A percentile compares a stretch with the other conserved stretches of the same genome.
Conservation (phyloP, 1,140 invertebrate genomes). For the Sitophilus oryzae region DNA sequence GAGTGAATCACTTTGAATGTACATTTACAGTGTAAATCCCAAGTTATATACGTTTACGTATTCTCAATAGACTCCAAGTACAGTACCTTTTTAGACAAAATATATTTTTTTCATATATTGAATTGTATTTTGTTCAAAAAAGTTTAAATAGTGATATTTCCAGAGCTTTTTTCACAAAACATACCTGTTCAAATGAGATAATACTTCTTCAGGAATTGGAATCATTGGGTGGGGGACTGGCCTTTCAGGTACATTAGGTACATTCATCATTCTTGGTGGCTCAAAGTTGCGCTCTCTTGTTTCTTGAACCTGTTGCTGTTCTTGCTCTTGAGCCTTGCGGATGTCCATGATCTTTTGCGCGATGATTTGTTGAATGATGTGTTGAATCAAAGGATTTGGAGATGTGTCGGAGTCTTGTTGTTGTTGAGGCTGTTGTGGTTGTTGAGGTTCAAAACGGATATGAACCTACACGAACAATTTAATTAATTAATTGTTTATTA, state of each 20-base stretch:
- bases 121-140: too few species aligned
- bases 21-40: too few species aligned
- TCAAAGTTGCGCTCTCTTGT: conserved; percentile 9
- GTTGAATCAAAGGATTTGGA: conserved; percentile 40
- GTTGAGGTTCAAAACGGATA: conserved; percentile 20
- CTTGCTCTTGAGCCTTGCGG: conserved; percentile 24
- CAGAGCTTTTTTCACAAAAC: too few species aligned
- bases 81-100: too few species aligned
- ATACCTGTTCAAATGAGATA: conserved; percentile 47
- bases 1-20: too few species aligned
- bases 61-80: too few species aligned
- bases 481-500: background rate
- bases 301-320: conserved; percentile 22
- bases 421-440: conserved; percentile 22
- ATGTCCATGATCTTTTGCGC: conserved; percentile 41
- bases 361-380: conserved; percentile 42
- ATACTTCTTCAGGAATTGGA: conserved; percentile 55
- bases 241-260: conserved; percentile 41
- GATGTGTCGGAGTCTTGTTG: conserved; percentile 23
- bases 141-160: too few species aligned
- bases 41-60: too few species aligned
- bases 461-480: conserved; percentile 3
- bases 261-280: conserved; percentile 27
- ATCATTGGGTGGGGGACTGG: conserved; percentile 42
- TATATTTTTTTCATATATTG: too few species aligned